phyloP scores from a whole-genome alignment of 2,888 invertebrate species.

The Archaeoteleia sp. region DNA sequence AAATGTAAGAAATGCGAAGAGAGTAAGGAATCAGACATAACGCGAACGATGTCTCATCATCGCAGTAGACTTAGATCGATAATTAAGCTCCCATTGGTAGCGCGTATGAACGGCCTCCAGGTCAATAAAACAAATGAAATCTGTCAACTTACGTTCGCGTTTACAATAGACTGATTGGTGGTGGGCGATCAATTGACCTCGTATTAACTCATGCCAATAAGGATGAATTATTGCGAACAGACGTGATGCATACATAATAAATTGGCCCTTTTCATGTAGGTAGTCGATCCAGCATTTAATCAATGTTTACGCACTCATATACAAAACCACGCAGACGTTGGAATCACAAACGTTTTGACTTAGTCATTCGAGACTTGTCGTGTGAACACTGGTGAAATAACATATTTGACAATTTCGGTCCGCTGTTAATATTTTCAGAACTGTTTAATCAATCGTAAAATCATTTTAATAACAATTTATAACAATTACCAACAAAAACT shows the following conservation, averaged over 20 bases:
- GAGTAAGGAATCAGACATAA: conserved; percentile 7
- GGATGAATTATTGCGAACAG: conserved; percentile 69
- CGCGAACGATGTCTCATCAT: background rate
- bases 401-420: too few species aligned
- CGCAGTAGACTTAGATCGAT: conserved; percentile 54
- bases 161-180: conserved; percentile 67
- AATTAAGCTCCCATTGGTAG: conserved; percentile 59
- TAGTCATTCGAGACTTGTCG: background rate
- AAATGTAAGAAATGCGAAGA: background rate
- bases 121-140: conserved; percentile 72
- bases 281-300: conserved; percentile 21
- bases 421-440: too few species aligned
- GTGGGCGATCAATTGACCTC: conserved; percentile 74
- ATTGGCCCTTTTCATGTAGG: conserved; percentile 52
- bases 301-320: conserved; percentile 18
- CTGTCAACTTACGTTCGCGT: conserved; percentile 65
- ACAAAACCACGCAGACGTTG: conserved; percentile 9
- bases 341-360: conserved; percentile 17
- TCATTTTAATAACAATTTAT: too few species aligned
- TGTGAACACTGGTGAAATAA: background rate
- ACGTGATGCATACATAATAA: conserved; percentile 70
- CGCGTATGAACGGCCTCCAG: conserved; percentile 61
- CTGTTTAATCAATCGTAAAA: too few species aligned
- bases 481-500: too few species aligned
- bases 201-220: conserved; percentile 71